Percentiles rank a stretch among this genome's conserved stretches.
Evolutionary conservation across 2,888 invertebrate species (phyloP).

Genomic region (Nephrotoma appendiculata): DNA sequence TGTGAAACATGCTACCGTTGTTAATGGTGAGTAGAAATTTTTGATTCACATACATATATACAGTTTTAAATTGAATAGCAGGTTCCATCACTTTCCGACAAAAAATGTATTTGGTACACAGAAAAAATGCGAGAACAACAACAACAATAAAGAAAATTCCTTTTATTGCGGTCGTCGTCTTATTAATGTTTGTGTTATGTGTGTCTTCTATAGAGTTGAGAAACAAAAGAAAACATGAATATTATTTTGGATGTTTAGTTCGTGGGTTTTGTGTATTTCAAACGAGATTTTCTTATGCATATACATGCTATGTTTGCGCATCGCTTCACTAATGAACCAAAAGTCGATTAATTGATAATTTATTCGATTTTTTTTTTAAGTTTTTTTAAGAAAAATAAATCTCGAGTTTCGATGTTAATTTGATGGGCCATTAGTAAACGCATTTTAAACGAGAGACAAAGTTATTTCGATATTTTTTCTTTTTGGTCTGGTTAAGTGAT

Average conservation of each 20-base stretch:
- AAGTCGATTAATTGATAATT: constrained; percentile 4
- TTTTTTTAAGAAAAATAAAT: neutral
- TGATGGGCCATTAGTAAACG: constrained; percentile 3
- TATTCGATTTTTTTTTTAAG: neutral
- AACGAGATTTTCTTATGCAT: neutral
- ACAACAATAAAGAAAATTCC: neutral
- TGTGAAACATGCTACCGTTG: neutral
- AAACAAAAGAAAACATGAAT: neutral
- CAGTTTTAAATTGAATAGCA: neutral
- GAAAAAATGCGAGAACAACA: neutral
- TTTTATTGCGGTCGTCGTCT: neutral
- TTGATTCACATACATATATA: neutral
- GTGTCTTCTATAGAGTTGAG: neutral
- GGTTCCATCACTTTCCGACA: neutral
- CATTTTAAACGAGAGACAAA: neutral
- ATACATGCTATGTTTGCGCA: neutral
- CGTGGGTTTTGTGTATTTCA: neutral
- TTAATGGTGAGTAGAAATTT: neutral
- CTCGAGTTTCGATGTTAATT: neutral
- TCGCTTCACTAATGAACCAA: constrained; percentile 3
- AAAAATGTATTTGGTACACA: neutral
- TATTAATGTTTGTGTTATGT: neutral
- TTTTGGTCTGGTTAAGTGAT: neutral
- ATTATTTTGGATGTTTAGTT: neutral
- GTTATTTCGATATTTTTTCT: neutral